Base-by-base conservation (phyloP, 2,113 vertebrate genomes). In the Cichladusa arquata region DNA sequence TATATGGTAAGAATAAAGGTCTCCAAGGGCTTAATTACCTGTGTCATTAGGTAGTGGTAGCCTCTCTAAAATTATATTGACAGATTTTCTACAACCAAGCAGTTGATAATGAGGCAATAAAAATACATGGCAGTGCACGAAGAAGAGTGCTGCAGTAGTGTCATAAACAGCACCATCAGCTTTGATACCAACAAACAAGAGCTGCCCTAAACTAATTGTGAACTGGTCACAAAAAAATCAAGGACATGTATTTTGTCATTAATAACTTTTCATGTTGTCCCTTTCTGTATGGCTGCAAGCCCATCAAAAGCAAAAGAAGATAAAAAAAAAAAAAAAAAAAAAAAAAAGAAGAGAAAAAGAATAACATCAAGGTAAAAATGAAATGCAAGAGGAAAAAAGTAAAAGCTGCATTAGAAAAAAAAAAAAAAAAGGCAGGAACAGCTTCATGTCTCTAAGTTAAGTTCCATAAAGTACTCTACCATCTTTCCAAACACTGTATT, bases 1-100 rank as follows among this genome's bases (percentile, higher is more conserved):
- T 66, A 92, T 36, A 90, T 22, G 25, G 79, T 61, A 65, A 85
- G 54, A 95, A 82, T 91, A 93, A 81, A 34, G 44, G 87, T 93
- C 97, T 96, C 97, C 61, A 88, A 96, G 86, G 95, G 93, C 90
- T 97, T 97, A 92, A 98, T 97, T 98, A 97, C 92, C 94, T 92
- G 23, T 96, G 85, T 89, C 96, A 96, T 97, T 93, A 97, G 85
- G 72, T 64, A 95, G 86, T 81, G 86, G 96, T 92, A 96, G 44
- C 65, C 67, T 57, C 84, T 91, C 73, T 96, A 77, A 97, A 97
- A 97, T 51, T 77, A 91, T 92, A 95, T 42, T 88, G 83, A 89
- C 94, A 84, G 82, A 70, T 95, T 86, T 95, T 95, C 82, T 67
- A 83, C n/a, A 80, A 70, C 13, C 53, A 93, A 92, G 64, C 77